Conservation (phyloP, 2,888 invertebrate species). For the Tiliacea aurago region DNA sequence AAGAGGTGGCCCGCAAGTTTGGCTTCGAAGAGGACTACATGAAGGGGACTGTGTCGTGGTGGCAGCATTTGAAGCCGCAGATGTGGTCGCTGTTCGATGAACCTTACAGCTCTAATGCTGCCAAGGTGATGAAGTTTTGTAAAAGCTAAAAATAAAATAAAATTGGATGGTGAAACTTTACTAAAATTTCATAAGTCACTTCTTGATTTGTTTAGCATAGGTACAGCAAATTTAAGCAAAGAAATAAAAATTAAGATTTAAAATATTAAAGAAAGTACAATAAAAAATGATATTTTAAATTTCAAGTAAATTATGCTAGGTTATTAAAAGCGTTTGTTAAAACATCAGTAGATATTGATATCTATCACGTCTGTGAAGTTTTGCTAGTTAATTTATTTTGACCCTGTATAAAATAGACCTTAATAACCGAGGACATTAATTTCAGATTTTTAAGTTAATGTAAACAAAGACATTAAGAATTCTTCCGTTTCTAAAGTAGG, state of each 20-base stretch:
- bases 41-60: slow-evolving; percentile 97
- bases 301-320: no score
- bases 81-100: slow-evolving; percentile 99
- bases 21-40: slow-evolving; percentile 98
- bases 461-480: background rate
- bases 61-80: slow-evolving; percentile 99
- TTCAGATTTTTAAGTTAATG: background rate
- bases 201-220: no score
- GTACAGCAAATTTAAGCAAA: background rate
- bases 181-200: background rate
- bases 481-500: background rate
- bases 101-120: slow-evolving; percentile 99
- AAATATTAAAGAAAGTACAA: no score
- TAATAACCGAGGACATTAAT: background rate
- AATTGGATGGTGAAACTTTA: background rate
- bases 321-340: background rate
- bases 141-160: no score
- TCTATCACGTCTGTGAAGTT: no score
- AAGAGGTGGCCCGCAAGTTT: slow-evolving; percentile 99
- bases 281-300: no score
- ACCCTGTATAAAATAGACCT: no score
- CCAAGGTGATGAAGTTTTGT: slow-evolving; percentile 93
- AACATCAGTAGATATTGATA: background rate
- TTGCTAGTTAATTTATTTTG: background rate
- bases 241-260: background rate